Evolutionary conservation across 2,113 vertebrate species (phyloP), one percentile per base, ranked within the genome.

Genomic region (Himantopus leucocephalus): DNA sequence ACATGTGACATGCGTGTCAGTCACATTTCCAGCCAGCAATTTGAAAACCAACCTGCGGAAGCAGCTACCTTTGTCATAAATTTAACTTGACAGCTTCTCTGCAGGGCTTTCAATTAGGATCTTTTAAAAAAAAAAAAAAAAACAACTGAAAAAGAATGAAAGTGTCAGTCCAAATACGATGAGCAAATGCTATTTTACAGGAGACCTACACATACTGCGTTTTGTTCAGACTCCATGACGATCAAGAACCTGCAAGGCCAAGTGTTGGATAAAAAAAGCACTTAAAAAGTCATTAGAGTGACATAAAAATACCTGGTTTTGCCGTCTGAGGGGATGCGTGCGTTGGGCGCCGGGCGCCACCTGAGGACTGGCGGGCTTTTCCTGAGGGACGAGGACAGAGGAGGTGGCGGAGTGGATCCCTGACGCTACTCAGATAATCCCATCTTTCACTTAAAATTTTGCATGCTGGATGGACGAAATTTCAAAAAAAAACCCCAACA

Each of bases 11-110:
- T 0, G 0, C 3, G 0, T 63, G 93, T 94, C 59, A 92, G 67
- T 95, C 89, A 85, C 32, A 77, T 45, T 96, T 92, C 62, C 73
- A 96, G 58, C 23, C 34, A 5, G 29, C 21, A 86, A 23, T 84
- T 50, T 90, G 52, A 84, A 94, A 72, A 39, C 83, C 68, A n/a
- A 47, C 58, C 56, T 88, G 64, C 82, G 76, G 78, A 91, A 83
- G 26, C 59, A 92, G 47, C 55, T 79, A 23, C 41, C 52, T 95
- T 82, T 90, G 37, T 83, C 59, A 85, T 68, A 45, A 90, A 95
- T 95, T 96, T 41, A 90, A 82, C 32, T 22, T 92, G 82, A 97
- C 90, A 82, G 66, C 29, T 92, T 94, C 88, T 92, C 80, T 60
- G 35, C 23, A 43, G 66, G 10, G 66, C 56, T 96, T 94, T 85